Evolutionary conservation across 2,888 invertebrate species (phyloP).

Genomic region (Eucera pruinosa): DNA sequence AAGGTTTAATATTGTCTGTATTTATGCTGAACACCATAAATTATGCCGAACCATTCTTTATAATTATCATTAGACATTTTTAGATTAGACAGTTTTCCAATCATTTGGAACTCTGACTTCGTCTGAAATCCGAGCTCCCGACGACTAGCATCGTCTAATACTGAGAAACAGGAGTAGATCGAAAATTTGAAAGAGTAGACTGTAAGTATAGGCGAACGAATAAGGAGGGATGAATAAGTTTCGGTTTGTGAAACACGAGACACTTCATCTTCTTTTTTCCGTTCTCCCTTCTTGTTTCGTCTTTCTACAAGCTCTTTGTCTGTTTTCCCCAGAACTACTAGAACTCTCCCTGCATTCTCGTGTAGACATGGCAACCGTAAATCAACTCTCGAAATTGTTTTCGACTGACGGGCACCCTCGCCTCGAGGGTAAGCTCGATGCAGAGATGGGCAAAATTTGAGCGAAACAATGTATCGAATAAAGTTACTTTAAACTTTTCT

Average conservation of each 20-base stretch:
- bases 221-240: constrained; percentile 43
- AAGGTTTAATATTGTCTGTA: too few relatives aligned
- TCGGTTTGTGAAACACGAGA: constrained; percentile 38
- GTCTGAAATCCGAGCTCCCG: constrained; percentile 13
- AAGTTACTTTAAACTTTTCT: too few relatives aligned
- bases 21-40: too few relatives aligned
- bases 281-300: not conserved
- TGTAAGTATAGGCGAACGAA: too few relatives aligned
- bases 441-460: too few relatives aligned
- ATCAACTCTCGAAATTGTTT: constrained; percentile 76
- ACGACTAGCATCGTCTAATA: too few relatives aligned
- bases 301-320: not conserved
- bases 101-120: too few relatives aligned
- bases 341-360: not conserved
- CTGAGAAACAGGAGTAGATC: constrained; percentile 28
- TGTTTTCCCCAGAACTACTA: constrained; percentile 3
- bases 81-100: too few relatives aligned
- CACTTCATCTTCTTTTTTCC: not conserved
- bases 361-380: constrained; percentile 67
- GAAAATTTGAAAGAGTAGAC: constrained; percentile 36
- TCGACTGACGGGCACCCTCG: constrained; percentile 48
- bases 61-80: too few relatives aligned
- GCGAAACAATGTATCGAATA: too few relatives aligned
- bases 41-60: too few relatives aligned
- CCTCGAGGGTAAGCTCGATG: constrained; percentile 50